These are phyloP conservation scores for Apoda limacodes DNA, from an alignment of 2,888 invertebrate species.

Conservation along the genomic window DNA sequence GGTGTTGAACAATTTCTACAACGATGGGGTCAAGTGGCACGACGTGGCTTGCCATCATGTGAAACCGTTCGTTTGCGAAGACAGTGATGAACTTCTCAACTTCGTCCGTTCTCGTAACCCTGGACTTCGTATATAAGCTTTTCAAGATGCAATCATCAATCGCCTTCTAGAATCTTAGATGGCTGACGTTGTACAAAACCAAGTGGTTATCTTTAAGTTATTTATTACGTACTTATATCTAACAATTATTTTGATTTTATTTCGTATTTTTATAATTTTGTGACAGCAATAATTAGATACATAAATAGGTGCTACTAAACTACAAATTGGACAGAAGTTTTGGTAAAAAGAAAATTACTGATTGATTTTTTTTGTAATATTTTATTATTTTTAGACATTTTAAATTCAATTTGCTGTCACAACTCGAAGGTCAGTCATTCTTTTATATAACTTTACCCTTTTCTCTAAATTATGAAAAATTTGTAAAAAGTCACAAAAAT, in stretches of 20 bases:
- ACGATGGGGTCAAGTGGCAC: slow-evolving; percentile 88
- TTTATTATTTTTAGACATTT: too few species aligned
- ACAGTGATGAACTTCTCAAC: slow-evolving; percentile 89
- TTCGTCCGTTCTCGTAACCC: slow-evolving; percentile 92
- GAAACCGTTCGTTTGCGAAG: slow-evolving; percentile 91
- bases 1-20: slow-evolving; percentile 92
- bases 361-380: too few species aligned
- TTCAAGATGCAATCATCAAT: slow-evolving; percentile 10
- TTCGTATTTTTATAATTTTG: too few species aligned
- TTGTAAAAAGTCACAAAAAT: too few species aligned
- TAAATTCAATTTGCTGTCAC: too few species aligned
- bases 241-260: slow-evolving; percentile 19
- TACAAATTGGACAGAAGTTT: too few species aligned
- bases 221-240: slow-evolving; percentile 54
- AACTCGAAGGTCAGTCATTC: too few species aligned
- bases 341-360: too few species aligned
- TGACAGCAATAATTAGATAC: too few species aligned
- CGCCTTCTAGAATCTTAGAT: slow-evolving; percentile 40
- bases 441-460: too few species aligned
- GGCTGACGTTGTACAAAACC: slow-evolving; percentile 64
- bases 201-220: slow-evolving; percentile 57
- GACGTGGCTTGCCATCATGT: slow-evolving; percentile 89
- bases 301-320: too few species aligned
- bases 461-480: too few species aligned
- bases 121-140: slow-evolving; percentile 78